These are phyloP conservation scores for Muscina levida DNA, from an alignment of 2,888 invertebrate genomes.

Conservation along the genomic window DNA sequence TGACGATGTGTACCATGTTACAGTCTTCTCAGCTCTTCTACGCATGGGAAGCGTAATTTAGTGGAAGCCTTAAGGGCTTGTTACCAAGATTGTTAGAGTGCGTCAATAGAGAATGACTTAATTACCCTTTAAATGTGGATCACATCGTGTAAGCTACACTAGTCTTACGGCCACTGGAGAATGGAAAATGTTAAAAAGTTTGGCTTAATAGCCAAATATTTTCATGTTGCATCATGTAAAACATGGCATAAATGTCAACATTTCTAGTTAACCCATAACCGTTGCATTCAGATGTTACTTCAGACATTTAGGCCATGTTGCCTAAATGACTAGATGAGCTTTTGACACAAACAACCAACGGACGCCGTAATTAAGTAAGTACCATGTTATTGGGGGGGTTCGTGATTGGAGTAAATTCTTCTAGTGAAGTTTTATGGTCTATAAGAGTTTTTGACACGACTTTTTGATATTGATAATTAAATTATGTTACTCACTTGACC, in stretches of 20 bases:
- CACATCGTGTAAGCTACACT: not conserved
- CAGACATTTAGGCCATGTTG: no score
- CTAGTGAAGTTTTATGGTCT: not conserved
- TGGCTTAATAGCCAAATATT: constrained; percentile 30
- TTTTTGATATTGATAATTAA: constrained; percentile 3
- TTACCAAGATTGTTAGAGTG: constrained; percentile 1
- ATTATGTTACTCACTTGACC: not conserved
- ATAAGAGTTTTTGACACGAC: constrained; percentile 23
- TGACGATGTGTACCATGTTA: not conserved
- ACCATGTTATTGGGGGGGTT: no score
- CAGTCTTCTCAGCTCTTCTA: not conserved
- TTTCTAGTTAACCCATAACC: not conserved
- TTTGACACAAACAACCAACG: no score
- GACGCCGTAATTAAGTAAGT: not conserved
- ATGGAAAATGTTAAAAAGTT: constrained; percentile 23
- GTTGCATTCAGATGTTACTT: no score
- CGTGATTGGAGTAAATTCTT: no score
- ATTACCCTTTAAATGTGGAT: constrained; percentile 31
- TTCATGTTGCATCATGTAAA: constrained; percentile 30
- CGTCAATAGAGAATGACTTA: constrained; percentile 6
- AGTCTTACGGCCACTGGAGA: not conserved
- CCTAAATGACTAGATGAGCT: no score
- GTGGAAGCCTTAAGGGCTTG: constrained; percentile 18
- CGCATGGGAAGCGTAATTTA: not conserved
- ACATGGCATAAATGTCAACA: constrained; percentile 29